Evolutionary conservation across 1,140 invertebrate genomes (phyloP), one percentile per base, ranked within the genome.

Genomic region (Vanessa tameamea): DNA sequence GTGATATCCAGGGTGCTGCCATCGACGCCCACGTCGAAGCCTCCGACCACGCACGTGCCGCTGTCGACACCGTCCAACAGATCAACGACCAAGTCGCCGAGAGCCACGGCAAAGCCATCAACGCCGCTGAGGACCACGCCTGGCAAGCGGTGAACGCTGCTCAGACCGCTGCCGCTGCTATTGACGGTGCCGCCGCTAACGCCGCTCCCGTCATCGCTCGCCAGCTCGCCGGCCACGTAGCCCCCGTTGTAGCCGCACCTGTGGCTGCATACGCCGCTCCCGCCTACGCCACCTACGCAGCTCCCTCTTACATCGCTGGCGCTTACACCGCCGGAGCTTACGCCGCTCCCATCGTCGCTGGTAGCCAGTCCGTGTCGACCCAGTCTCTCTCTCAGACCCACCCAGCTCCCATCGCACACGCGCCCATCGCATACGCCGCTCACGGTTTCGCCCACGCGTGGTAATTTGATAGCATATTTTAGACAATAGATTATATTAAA

Each of bases 31-130:
- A 85, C 80, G 82, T 85, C 51, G 80, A 87, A 82, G 61, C 86
- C 77, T 82, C 84, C 53, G 81, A 87, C 82, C 55, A 85, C 72
- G 82, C 79, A 50, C 86, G 75, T 47, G 87, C 85, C 69, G 84
- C 84, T 66, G 82, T 86, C 80, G 87, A 86, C 57, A 88, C 91
- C 26, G 87, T 87, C 59, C 37, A 43, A 43, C 37, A 43, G 37
- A 43, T 43, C 37, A 43, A 93, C 81, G 94, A 94, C 91, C 94
- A 94, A 80, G 88, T 92, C 75, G 88, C 94, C 74, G 93, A 95
- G 83, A 85, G 90, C 72, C 84, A 93, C 16, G 94, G 94, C 47
- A 92, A 93, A 78, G 93, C 93, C 73, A 83, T 90, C 79, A 94
- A 94, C 84, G 93, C 93, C 72, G 93, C 93, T 75, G 86, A 90